phyloP scores from a whole-genome alignment of 2,797 vertebrate genomes.

The Myiotriccus ornatus region DNA sequence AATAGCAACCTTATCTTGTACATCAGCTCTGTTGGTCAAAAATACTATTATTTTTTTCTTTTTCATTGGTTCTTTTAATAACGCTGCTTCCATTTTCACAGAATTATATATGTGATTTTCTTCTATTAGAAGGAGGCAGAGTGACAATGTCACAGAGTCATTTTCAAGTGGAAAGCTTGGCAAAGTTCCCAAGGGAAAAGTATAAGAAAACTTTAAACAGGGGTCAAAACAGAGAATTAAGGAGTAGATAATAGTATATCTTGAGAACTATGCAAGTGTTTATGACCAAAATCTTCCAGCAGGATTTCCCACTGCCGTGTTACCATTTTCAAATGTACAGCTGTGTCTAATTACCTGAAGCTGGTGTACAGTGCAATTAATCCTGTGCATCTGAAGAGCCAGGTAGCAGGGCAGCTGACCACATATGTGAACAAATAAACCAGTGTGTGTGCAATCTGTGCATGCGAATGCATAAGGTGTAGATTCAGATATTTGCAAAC shows the following conservation, averaged over 20 bases:
- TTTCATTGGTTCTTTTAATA: background rate
- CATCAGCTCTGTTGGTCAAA: background rate
- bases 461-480: background rate
- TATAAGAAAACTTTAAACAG: background rate
- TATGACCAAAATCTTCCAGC: background rate
- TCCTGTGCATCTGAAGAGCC: background rate
- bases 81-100: background rate
- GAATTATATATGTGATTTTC: background rate
- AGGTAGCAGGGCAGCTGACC: background rate
- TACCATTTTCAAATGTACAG: background rate
- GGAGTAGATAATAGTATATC: background rate
- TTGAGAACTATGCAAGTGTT: background rate
- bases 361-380: background rate
- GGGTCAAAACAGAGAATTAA: background rate
- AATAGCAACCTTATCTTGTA: background rate
- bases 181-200: background rate
- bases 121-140: background rate
- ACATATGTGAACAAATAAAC: background rate
- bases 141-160: background rate
- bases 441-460: background rate
- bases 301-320: background rate
- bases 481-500: background rate
- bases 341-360: constrained; percentile 4
- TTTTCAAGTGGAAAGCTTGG: background rate
- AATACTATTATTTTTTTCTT: background rate